Evolutionary conservation across 2,888 invertebrate genomes (phyloP).

Genomic region (Anticlea derivata): DNA sequence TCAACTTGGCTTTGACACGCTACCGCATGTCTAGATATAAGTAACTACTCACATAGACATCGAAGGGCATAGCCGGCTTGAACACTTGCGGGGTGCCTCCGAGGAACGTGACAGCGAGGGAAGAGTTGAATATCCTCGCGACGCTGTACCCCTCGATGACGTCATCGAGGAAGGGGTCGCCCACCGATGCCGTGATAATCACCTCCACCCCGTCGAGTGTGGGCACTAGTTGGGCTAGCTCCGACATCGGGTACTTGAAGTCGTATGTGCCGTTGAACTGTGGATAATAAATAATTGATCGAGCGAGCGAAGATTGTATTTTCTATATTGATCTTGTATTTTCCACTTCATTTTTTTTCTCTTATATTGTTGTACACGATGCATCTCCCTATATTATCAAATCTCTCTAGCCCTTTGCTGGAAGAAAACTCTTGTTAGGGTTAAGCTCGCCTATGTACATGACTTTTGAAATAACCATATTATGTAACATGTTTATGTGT

Average conservation of each 20-base stretch:
- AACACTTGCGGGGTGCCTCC: constrained; percentile 97
- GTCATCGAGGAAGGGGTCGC: constrained; percentile 93
- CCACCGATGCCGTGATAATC: constrained; percentile 92
- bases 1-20: no score
- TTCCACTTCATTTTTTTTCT: no score
- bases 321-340: no score
- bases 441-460: no score
- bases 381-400: no score
- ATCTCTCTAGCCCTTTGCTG: no score
- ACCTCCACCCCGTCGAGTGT: constrained; percentile 91
- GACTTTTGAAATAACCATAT: no score
- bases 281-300: background rate
- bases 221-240: constrained; percentile 87
- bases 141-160: constrained; percentile 93
- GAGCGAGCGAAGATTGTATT: no score
- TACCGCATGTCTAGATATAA: no score
- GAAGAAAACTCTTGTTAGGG: no score
- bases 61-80: constrained; percentile 97
- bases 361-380: no score
- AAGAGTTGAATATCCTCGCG: constrained; percentile 94
- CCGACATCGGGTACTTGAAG: constrained; percentile 93
- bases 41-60: constrained; percentile 90
- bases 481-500: no score
- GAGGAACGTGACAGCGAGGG: constrained; percentile 91
- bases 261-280: constrained; percentile 95